Conservation (phyloP, 1,140 invertebrate genomes). For the Drosophila oshimai region DNA sequence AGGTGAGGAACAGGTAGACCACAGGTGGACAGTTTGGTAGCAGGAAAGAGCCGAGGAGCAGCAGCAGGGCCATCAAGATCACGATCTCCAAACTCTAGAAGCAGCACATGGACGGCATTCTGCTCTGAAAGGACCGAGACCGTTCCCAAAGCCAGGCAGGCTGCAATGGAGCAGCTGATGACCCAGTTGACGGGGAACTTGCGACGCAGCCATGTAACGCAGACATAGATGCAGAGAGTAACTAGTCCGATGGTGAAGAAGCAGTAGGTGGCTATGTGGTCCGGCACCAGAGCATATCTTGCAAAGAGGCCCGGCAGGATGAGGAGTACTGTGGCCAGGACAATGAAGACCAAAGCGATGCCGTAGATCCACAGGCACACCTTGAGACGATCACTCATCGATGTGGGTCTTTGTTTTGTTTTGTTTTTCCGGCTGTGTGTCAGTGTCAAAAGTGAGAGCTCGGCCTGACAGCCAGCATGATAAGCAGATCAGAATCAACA, state of each 20-base stretch:
- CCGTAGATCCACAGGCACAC: slow-evolving; percentile 13
- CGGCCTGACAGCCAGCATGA: slow-evolving; percentile 35
- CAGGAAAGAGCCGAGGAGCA: slow-evolving; percentile 25
- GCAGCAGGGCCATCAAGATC: not conserved
- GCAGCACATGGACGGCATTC: not conserved
- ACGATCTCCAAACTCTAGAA: slow-evolving; percentile 25
- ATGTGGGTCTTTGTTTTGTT: slow-evolving; percentile 7
- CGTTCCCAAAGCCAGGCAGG: slow-evolving; percentile 9
- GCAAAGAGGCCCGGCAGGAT: not conserved
- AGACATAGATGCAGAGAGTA: slow-evolving; percentile 14
- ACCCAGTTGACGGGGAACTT: slow-evolving; percentile 44
- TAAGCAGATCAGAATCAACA: slow-evolving; percentile 19
- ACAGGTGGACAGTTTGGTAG: not conserved
- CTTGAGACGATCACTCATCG: slow-evolving; percentile 20
- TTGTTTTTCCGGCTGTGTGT: not conserved
- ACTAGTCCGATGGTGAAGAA: not conserved
- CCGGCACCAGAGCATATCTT: not conserved
- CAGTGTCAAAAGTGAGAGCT: not conserved
- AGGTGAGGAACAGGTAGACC: slow-evolving; percentile 1
- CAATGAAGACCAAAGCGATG: slow-evolving; percentile 7
- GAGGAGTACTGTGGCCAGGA: slow-evolving; percentile 13
- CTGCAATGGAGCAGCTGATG: not conserved
- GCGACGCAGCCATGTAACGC: slow-evolving; percentile 3
- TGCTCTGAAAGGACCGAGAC: not conserved
- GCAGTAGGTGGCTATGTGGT: not conserved